These are phyloP conservation scores for Physella acuta DNA, from an alignment of 1,140 invertebrate species.

Conservation along the genomic window DNA sequence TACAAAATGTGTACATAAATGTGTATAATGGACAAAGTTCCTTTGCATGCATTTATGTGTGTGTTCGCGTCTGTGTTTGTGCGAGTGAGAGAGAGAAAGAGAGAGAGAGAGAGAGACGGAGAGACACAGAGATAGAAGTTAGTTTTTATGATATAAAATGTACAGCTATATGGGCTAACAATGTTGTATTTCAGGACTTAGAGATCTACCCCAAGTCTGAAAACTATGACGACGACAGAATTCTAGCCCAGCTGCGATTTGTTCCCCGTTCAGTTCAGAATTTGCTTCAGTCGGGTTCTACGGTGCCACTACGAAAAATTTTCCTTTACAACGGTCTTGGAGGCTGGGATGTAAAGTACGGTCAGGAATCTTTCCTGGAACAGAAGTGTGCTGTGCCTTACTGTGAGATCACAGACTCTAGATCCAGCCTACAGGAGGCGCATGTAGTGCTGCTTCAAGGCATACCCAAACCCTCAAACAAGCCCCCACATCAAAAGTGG, in stretches of 20 bases:
- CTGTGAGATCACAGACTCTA: conserved; percentile 44
- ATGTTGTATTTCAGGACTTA: too few relatives aligned
- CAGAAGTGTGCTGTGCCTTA: conserved; percentile 48
- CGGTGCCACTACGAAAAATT: conserved; percentile 41
- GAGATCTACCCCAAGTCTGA: conserved; percentile 33
- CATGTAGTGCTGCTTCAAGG: conserved; percentile 49
- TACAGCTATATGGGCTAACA: too few relatives aligned
- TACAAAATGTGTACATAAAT: too few relatives aligned
- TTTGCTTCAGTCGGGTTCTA: conserved; percentile 16
- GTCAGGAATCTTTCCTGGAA: conserved; percentile 37
- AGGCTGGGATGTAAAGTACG: conserved; percentile 35
- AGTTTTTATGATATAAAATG: background rate
- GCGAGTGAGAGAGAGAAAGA: background rate
- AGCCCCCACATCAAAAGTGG: conserved; percentile 49
- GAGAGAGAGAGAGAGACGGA: background rate
- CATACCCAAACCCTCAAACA: conserved; percentile 14
- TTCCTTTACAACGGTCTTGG: conserved; percentile 41
- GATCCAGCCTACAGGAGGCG: conserved; percentile 27
- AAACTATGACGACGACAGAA: conserved; percentile 39
- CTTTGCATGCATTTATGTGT: too few relatives aligned
- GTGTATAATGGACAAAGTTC: too few relatives aligned
- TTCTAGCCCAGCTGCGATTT: conserved; percentile 40
- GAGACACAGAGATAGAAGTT: background rate
- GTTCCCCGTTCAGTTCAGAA: conserved; percentile 27
- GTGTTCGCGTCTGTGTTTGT: too few relatives aligned